phyloP scores from a whole-genome alignment of 2,113 vertebrate genomes.

The Thryonomys swinderianus region DNA sequence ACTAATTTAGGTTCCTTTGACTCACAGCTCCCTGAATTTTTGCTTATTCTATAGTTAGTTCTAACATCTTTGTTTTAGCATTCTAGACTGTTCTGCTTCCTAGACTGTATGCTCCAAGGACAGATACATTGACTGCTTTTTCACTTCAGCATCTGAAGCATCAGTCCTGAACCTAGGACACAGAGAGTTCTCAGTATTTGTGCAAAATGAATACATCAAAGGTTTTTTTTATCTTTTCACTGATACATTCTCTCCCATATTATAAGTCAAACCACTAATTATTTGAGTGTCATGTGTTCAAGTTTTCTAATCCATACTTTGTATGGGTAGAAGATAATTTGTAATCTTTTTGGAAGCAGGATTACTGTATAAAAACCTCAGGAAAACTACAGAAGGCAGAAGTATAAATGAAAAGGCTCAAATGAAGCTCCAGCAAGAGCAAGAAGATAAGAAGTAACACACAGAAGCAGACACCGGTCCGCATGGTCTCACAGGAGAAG shows the following conservation, averaged over 20 bases:
- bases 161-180: neutral
- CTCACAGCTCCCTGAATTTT: neutral
- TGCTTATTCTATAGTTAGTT: neutral
- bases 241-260: neutral
- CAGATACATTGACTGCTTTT: neutral
- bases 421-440: neutral
- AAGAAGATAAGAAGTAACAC: neutral
- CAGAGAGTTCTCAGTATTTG: neutral
- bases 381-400: neutral
- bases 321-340: neutral
- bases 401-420: neutral
- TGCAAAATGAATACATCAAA: neutral
- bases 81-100: neutral
- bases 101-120: neutral
- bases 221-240: neutral
- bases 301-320: conserved; percentile 30
- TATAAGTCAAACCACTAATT: neutral
- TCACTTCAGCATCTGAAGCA: neutral
- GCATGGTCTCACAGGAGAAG: neutral
- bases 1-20: neutral
- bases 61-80: neutral
- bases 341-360: neutral
- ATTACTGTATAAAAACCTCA: neutral
- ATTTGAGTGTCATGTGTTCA: neutral
- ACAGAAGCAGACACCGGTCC: too few species aligned